Conservation (phyloP, 2,888 invertebrate species). For the Nezara viridula region DNA sequence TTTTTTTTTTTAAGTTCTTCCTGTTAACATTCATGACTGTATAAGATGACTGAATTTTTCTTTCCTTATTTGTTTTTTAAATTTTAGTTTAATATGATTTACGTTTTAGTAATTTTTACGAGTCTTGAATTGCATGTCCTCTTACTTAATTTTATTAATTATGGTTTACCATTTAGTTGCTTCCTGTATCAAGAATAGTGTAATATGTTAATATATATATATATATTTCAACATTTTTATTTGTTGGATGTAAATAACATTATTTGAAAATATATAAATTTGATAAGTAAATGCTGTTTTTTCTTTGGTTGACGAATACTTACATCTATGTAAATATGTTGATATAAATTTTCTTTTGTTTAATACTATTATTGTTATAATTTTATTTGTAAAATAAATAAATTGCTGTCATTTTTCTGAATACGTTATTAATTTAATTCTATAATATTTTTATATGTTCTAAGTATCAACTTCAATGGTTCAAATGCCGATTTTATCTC, state of each 20-base stretch:
- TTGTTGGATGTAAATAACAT: conserved; percentile 31
- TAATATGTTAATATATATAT: conserved; percentile 19
- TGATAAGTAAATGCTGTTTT: neutral
- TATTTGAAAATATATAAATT: conserved; percentile 48
- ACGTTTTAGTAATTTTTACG: conserved; percentile 24
- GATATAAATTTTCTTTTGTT: too few species aligned
- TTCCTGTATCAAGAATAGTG: neutral
- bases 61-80: neutral
- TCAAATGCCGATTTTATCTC: too few species aligned
- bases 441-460: too few species aligned
- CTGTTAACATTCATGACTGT: neutral
- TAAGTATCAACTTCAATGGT: too few species aligned
- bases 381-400: too few species aligned
- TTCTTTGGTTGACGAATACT: neutral
- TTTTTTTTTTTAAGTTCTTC: neutral
- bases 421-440: too few species aligned
- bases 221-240: conserved; percentile 29
- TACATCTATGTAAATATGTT: neutral
- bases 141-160: neutral
- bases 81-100: neutral
- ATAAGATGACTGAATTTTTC: neutral
- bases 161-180: neutral
- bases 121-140: neutral
- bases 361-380: too few species aligned
- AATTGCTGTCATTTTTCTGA: too few species aligned